Evolutionary conservation across 2,888 invertebrate genomes (phyloP).

Genomic region (Agrotis ipsilon): DNA sequence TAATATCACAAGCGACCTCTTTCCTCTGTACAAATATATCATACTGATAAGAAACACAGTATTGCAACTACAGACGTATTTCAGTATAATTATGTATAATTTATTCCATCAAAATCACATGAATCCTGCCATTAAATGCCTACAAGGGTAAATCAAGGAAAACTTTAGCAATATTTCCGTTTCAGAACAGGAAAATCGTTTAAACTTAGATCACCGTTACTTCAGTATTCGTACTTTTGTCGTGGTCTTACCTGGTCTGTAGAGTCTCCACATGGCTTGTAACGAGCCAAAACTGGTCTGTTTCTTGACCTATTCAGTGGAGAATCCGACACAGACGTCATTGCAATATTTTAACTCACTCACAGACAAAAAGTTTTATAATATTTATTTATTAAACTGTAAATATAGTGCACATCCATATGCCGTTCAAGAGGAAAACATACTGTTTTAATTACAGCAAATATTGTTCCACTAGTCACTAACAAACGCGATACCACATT

Average conservation of each 20-base stretch:
- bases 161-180: not conserved
- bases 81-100: not conserved
- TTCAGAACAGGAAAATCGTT: slow-evolving; percentile 43
- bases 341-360: slow-evolving; percentile 76
- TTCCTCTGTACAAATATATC: slow-evolving; percentile 48
- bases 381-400: slow-evolving; percentile 40
- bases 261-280: slow-evolving; percentile 77
- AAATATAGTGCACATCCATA: slow-evolving; percentile 74
- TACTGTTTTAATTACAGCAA: slow-evolving; percentile 84
- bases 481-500: slow-evolving; percentile 87
- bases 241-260: slow-evolving; percentile 81
- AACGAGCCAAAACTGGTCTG: slow-evolving; percentile 86
- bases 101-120: slow-evolving; percentile 10
- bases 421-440: slow-evolving; percentile 84
- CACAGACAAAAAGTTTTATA: slow-evolving; percentile 50
- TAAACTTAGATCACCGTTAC: slow-evolving; percentile 34
- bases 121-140: not conserved
- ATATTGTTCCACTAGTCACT: slow-evolving; percentile 78
- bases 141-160: not conserved
- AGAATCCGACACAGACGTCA: slow-evolving; percentile 86
- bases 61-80: slow-evolving; percentile 19
- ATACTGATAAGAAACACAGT: slow-evolving; percentile 42
- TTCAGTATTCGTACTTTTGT: slow-evolving; percentile 4
- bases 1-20: slow-evolving; percentile 60
- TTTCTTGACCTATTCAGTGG: slow-evolving; percentile 83